phyloP scores from a whole-genome alignment of 64 coral and sea anemone species.

The Stichodactyla mertensii region DNA sequence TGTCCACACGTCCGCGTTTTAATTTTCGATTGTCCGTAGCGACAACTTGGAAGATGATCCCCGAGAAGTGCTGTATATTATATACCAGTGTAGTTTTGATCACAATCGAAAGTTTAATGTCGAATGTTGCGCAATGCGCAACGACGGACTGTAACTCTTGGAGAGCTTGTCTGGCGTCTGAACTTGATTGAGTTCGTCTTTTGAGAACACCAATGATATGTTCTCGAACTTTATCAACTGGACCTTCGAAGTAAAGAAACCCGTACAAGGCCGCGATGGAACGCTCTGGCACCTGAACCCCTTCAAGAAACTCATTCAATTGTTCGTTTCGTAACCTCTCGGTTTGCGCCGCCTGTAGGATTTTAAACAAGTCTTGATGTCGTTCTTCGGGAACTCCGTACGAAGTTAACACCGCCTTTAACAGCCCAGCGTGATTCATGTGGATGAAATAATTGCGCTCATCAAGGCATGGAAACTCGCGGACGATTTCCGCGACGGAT shows the following conservation, averaged over 20 bases:
- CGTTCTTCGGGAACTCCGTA: constrained; percentile 66
- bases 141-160: constrained; percentile 46
- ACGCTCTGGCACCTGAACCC: constrained; percentile 55
- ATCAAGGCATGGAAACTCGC: constrained; percentile 67
- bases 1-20: constrained; percentile 84
- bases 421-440: constrained; percentile 68
- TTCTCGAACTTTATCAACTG: constrained; percentile 66
- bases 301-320: constrained; percentile 61
- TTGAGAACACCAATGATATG: constrained; percentile 59
- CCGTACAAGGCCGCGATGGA: constrained; percentile 39
- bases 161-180: constrained; percentile 22
- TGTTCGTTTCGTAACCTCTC: constrained; percentile 70
- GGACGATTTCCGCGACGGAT: constrained; percentile 78
- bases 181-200: constrained; percentile 20
- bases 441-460: constrained; percentile 77
- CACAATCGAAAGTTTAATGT: constrained; percentile 49
- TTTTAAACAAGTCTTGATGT: constrained; percentile 59
- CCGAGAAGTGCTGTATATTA: constrained; percentile 89
- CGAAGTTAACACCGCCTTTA: constrained; percentile 51
- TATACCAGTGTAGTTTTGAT: constrained; percentile 85
- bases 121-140: constrained; percentile 34
- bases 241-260: constrained; percentile 70
- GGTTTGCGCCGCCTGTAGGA: constrained; percentile 65
- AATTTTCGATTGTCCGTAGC: constrained; percentile 77
- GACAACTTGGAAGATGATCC: constrained; percentile 91